Evolutionary conservation across 30 jellyfish, hydroid and myxozoan genomes (phyloP).

Genomic region (Pseudorhiza aurosa): DNA sequence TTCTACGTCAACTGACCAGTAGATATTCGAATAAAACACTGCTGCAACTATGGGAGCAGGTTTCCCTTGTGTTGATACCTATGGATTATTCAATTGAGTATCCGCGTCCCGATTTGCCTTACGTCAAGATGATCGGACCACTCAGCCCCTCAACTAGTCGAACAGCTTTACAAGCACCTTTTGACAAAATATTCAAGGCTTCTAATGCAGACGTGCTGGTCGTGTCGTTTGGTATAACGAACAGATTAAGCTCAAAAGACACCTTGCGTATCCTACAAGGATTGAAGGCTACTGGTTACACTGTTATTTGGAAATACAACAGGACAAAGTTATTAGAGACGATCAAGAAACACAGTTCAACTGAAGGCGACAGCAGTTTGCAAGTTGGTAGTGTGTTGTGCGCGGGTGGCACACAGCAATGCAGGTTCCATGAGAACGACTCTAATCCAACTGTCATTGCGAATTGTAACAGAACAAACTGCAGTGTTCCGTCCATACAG

Average conservation of each 20-base stretch:
- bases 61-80: slow-evolving; percentile 59
- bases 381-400: background rate
- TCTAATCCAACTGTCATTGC: background rate
- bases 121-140: slow-evolving; percentile 74
- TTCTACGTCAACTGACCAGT: slow-evolving; percentile 36
- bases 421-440: background rate
- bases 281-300: background rate
- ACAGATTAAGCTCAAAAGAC: slow-evolving; percentile 1
- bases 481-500: slow-evolving; percentile 8
- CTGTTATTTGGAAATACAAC: slow-evolving; percentile 64
- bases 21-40: slow-evolving; percentile 33
- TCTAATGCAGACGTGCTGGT: slow-evolving; percentile 26
- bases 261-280: slow-evolving; percentile 16
- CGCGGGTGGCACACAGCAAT: background rate
- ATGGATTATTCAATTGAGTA: slow-evolving; percentile 70
- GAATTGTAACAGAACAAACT: background rate
- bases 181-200: slow-evolving; percentile 12
- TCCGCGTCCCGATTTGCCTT: slow-evolving; percentile 72
- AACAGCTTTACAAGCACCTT: slow-evolving; percentile 20
- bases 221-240: slow-evolving; percentile 71
- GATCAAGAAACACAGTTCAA: background rate
- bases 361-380: background rate
- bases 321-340: background rate
- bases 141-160: slow-evolving; percentile 6
- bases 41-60: slow-evolving; percentile 51